Conservation (phyloP, 1,140 invertebrate genomes). For the Drosophila punjabiensis region DNA sequence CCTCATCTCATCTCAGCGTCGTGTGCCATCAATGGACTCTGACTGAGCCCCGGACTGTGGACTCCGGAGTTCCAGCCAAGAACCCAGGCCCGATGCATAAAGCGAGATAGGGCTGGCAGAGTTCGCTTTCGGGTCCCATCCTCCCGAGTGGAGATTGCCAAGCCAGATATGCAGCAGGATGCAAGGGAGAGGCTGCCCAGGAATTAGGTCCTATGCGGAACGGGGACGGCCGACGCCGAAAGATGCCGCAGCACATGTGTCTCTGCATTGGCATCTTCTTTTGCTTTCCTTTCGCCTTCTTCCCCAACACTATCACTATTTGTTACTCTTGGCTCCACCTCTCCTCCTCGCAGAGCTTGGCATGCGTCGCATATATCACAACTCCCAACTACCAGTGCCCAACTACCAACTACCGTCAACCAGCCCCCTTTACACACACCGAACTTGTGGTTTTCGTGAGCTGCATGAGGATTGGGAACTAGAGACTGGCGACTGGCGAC, state of each 20-base stretch:
- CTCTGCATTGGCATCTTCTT: constrained; percentile 24
- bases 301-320: constrained; percentile 62
- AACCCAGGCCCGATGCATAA: constrained; percentile 59
- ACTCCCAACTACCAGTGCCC: constrained; percentile 50
- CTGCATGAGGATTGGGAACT: constrained; percentile 52
- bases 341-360: constrained; percentile 43
- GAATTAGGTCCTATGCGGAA: constrained; percentile 22
- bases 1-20: constrained; percentile 55
- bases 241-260: constrained; percentile 42
- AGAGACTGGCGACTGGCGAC: constrained; percentile 13
- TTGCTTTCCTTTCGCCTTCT: constrained; percentile 25
- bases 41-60: background rate
- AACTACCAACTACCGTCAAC: too few relatives aligned
- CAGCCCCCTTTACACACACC: constrained; percentile 14
- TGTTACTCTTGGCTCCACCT: constrained; percentile 55
- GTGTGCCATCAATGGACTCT: constrained; percentile 72
- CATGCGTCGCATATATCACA: constrained; percentile 80
- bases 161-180: constrained; percentile 34
- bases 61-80: constrained; percentile 27
- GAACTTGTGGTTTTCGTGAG: constrained; percentile 69
- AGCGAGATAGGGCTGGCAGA: constrained; percentile 60
- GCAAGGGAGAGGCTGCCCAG: constrained; percentile 22
- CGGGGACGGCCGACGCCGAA: constrained; percentile 6
- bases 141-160: constrained; percentile 29
- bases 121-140: constrained; percentile 20